Percentiles rank a stretch among this genome's conserved stretches.
Evolutionary conservation across 2,888 invertebrate genomes (phyloP).

Genomic region (Limnephilus lunatus): DNA sequence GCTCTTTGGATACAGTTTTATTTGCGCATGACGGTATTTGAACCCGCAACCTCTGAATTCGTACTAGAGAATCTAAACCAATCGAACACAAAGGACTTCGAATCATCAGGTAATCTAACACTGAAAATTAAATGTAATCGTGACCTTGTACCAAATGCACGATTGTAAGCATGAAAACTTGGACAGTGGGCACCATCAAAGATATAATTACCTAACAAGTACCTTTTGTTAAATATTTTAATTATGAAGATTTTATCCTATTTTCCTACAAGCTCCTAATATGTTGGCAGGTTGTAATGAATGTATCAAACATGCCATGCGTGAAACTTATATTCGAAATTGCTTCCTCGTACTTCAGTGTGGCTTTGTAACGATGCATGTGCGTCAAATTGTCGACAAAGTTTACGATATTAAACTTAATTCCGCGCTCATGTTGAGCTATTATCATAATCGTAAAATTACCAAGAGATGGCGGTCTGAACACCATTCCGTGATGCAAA

Average conservation of each 20-base stretch:
- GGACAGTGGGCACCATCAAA: no score
- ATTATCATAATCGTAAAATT: neutral
- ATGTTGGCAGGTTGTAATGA: neutral
- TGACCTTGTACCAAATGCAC: no score
- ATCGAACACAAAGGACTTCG: neutral
- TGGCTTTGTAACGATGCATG: neutral
- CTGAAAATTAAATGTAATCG: no score
- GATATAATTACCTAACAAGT: no score
- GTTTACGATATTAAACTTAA: neutral
- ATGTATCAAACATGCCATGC: neutral
- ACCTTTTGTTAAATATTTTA: no score
- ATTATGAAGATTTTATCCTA: neutral
- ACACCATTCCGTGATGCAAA: neutral
- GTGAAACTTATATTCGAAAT: neutral
- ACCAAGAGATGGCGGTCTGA: neutral
- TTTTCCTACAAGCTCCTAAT: neutral
- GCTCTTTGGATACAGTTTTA: no score
- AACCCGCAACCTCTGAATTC: neutral
- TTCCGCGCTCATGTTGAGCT: neutral
- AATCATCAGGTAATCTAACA: neutral
- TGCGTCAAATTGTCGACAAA: neutral
- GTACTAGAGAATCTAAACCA: neutral
- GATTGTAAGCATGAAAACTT: no score
- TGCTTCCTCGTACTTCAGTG: neutral
- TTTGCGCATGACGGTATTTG: neutral